Base-by-base conservation (phyloP, 2,888 invertebrate species). In the Hirtodrosophila cameraria region DNA sequence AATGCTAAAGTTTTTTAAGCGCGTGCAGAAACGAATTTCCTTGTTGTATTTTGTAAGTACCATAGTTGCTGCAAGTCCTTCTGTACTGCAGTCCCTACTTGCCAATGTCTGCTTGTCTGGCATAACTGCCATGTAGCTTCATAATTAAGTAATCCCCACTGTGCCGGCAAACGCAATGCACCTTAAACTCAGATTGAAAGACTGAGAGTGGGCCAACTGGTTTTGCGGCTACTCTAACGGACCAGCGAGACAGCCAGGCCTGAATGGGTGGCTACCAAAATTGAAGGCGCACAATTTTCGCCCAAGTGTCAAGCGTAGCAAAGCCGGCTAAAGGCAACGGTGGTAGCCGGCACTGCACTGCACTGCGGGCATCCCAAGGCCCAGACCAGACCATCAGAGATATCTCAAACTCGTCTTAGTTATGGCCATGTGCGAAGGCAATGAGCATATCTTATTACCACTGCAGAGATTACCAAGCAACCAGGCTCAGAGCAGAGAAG, bases 91-190 rank as follows among this genome's bases (percentile, higher is more conserved):
- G 33, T 13, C 27, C 33, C 23, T 18, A n/a, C 9, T 31, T 20
- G 23, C n/a, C 28, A n/a, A n/a, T 28, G 45, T 13, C 11, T 25
- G 33, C 30, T 42, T 59, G 65, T 50, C 38, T 43, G 57, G 31
- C 49, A 12, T 59, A 49, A 27, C 57, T 50, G 64, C 45, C 69
- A 42, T 67, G 61, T 45, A 62, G 60, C 65, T 76, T 64, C 81
- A 83, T 83, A 82, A 82, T 82, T 82, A 83, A 82, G 82, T 82
- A 82, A 82, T 83, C 83, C 77, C 73, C 71, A 36, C 45, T 49
- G 73, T 23, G 23, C 7, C 49, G 52, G 58, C 58, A 68, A 71
- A 67, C 61, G 79, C 75, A 58, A 43, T 62, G 75, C 80, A 77
- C 77, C 75, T 82, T 67, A 75, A 80, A 76, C 77, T 61, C 55